A percentile compares a stretch with the other conserved stretches of the same genome.
Conservation (phyloP, 2,113 vertebrate species). For the Vidua chalybeata region DNA sequence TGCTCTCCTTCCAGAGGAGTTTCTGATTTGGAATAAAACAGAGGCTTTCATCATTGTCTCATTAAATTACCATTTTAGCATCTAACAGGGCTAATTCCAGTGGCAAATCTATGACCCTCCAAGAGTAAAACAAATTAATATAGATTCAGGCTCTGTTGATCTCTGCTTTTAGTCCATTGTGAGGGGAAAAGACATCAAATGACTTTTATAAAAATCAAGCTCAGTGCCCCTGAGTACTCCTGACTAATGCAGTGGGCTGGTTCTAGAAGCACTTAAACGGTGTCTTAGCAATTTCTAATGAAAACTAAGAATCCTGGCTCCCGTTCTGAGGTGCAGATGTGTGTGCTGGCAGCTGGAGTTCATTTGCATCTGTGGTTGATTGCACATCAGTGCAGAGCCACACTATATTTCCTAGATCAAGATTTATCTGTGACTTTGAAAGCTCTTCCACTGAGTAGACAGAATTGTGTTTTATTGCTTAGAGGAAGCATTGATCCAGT, state of each 20-base stretch:
- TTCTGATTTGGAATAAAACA: neutral
- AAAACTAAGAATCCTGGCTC: neutral
- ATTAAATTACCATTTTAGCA: constrained; percentile 48
- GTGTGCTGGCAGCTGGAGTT: neutral
- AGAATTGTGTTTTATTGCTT: constrained; percentile 67
- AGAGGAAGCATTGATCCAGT: constrained; percentile 72
- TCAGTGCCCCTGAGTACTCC: neutral
- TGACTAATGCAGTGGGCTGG: constrained; percentile 44
- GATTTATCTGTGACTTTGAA: constrained; percentile 48
- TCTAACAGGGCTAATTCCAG: constrained; percentile 32
- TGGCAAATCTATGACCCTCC: constrained; percentile 47
- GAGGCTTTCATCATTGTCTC: constrained; percentile 36
- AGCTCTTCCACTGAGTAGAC: constrained; percentile 27
- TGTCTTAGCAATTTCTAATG: neutral
- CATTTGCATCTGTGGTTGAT: constrained; percentile 29
- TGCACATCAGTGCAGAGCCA: neutral
- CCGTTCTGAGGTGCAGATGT: neutral
- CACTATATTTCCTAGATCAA: neutral
- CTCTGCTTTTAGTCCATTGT: constrained; percentile 58
- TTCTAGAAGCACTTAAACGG: constrained; percentile 21
- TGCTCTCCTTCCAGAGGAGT: neutral
- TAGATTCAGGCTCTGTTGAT: constrained; percentile 44
- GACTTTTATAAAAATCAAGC: constrained; percentile 51
- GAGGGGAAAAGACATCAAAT: constrained; percentile 27
- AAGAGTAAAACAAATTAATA: constrained; percentile 56